phyloP scores from a whole-genome alignment of 2,888 invertebrate genomes.

The Acronicta leporina region DNA sequence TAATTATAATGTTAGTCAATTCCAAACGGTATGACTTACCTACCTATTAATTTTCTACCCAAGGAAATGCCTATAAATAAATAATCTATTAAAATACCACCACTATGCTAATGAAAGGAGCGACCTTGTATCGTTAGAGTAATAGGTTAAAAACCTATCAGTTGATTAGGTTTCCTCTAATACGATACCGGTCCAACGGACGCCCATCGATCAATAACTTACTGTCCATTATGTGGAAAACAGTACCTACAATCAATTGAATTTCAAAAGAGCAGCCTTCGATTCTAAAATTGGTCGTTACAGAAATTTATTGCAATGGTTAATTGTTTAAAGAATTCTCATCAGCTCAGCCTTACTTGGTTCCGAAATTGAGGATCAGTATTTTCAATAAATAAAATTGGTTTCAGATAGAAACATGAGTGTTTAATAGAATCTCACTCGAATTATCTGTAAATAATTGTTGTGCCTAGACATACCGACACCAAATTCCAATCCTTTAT shows the following conservation, averaged over 20 bases:
- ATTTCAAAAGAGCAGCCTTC: constrained; percentile 30
- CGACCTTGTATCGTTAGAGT: constrained; percentile 35
- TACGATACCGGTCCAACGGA: constrained; percentile 21
- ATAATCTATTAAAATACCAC: constrained; percentile 7
- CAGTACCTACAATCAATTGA: constrained; percentile 27
- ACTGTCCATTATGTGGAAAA: constrained; percentile 41
- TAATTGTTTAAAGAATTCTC: constrained; percentile 20
- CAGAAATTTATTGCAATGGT: constrained; percentile 18
- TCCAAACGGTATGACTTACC: neutral
- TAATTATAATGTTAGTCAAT: neutral
- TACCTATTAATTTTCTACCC: neutral
- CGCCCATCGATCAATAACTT: constrained; percentile 33
- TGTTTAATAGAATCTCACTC: constrained; percentile 31
- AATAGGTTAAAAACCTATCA: constrained; percentile 10
- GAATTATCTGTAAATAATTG: constrained; percentile 39
- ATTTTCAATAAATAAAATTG: neutral
- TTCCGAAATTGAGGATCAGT: neutral
- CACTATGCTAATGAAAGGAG: constrained; percentile 11
- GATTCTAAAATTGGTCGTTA: constrained; percentile 19
- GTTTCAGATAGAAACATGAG: constrained; percentile 15
- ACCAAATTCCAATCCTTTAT: constrained; percentile 61
- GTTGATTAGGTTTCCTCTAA: constrained; percentile 38
- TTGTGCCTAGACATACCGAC: constrained; percentile 41
- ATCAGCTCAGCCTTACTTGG: constrained; percentile 1
- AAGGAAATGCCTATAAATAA: constrained; percentile 6